Conservation (phyloP, 92 coral and sea anemone genomes). For the Phenganax stokvisi region DNA sequence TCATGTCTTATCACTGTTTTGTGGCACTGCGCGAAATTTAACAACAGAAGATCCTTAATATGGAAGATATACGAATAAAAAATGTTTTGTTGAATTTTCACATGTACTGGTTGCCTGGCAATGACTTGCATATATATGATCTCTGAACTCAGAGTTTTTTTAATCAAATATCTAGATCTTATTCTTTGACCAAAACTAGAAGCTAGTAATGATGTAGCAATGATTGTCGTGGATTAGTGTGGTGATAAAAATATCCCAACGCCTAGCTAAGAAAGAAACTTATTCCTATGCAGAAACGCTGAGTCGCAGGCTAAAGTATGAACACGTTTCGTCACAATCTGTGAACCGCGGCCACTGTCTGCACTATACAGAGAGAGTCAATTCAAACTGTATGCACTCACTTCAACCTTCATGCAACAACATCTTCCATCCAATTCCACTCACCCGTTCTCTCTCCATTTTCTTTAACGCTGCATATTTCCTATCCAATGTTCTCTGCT, state of each 20-base stretch:
- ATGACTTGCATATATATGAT: constrained; percentile 52
- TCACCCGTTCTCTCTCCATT: constrained; percentile 56
- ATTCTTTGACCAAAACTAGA: background rate
- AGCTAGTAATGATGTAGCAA: background rate
- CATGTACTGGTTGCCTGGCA: constrained; percentile 37
- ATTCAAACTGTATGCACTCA: background rate
- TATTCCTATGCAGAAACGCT: background rate
- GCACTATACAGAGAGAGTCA: background rate
- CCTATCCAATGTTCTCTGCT: constrained; percentile 70
- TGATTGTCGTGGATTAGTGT: background rate
- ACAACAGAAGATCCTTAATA: no score
- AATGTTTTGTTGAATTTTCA: constrained; percentile 2
- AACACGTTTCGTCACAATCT: no score
- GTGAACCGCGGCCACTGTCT: background rate
- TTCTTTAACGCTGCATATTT: constrained; percentile 59
- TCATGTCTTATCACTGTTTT: no score
- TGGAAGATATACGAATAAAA: background rate
- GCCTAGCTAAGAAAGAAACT: background rate
- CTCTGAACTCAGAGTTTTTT: constrained; percentile 43
- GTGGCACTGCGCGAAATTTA: no score
- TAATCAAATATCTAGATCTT: background rate
- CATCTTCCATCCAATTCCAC: constrained; percentile 4
- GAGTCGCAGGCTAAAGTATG: no score
- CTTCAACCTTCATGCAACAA: background rate
- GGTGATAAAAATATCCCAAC: background rate